Evolutionary conservation across 2,113 vertebrate species (phyloP).

Genomic region (Paramormyrops kingsleyae): DNA sequence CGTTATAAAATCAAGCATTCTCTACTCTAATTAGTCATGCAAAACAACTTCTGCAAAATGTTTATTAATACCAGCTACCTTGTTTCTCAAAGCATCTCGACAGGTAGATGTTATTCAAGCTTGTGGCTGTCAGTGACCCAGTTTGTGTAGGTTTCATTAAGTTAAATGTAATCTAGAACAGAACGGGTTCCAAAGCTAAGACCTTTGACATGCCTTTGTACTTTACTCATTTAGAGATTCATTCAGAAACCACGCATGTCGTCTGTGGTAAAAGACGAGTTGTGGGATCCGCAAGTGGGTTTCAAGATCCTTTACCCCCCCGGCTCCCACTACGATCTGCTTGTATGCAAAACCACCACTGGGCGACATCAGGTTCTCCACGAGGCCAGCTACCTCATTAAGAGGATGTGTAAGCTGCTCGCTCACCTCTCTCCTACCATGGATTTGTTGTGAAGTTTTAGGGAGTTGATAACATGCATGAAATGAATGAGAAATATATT

Average conservation of each 20-base stretch:
- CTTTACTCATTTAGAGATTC: not conserved
- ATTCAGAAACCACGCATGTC: not conserved
- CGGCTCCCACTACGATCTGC: constrained; percentile 27
- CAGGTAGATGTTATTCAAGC: not conserved
- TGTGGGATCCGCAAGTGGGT: constrained; percentile 74
- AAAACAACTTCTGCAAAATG: not conserved
- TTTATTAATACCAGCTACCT: not conserved
- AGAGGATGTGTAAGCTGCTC: constrained; percentile 61
- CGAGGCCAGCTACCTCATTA: constrained; percentile 51
- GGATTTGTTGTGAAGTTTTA: not conserved
- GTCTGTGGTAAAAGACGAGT: not conserved
- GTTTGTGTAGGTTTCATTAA: not conserved
- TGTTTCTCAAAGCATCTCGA: not conserved
- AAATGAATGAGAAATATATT: not conserved
- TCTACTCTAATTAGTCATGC: not conserved
- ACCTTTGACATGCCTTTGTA: not conserved
- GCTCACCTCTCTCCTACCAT: not conserved
- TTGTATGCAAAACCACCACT: constrained; percentile 51
- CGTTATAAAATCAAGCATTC: not conserved
- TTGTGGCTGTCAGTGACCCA: not conserved
- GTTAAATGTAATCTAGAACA: not conserved
- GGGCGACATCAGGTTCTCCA: constrained; percentile 27
- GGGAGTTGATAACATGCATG: not conserved
- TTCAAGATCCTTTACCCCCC: constrained; percentile 59
- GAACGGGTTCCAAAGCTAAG: not conserved